A percentile compares a stretch with the other conserved stretches of the same genome.
Evolutionary conservation across 2,113 vertebrate genomes (phyloP).

Genomic region (Urocolius indicus): DNA sequence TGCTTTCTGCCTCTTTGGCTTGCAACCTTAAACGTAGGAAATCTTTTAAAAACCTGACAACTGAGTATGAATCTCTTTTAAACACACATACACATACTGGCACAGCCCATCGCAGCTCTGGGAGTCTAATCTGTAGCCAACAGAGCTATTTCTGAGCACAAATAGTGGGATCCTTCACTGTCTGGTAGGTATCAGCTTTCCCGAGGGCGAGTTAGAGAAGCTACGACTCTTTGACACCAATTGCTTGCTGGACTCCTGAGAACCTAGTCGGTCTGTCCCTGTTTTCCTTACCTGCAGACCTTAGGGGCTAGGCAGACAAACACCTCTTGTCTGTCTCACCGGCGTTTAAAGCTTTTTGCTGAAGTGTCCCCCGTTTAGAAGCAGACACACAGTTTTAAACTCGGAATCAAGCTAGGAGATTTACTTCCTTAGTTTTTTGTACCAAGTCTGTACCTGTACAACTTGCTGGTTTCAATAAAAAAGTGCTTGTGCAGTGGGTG

Average conservation of each 20-base stretch:
- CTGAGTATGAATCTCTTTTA: neutral
- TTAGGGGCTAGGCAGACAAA: neutral
- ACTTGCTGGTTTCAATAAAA: slow-evolving; percentile 68
- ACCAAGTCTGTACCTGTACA: slow-evolving; percentile 51
- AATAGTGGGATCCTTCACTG: slow-evolving; percentile 16
- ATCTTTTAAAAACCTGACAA: neutral
- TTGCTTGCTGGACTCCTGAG: slow-evolving; percentile 34
- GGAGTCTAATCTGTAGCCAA: neutral
- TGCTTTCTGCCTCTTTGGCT: slow-evolving; percentile 39
- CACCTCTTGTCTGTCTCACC: neutral
- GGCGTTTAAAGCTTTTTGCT: slow-evolving; percentile 25
- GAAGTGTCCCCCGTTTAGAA: neutral
- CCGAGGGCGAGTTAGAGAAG: neutral
- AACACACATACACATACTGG: neutral
- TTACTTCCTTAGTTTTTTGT: slow-evolving; percentile 63
- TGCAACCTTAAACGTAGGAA: slow-evolving; percentile 25
- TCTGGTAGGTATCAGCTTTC: neutral
- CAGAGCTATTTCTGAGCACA: slow-evolving; percentile 1
- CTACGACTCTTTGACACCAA: neutral
- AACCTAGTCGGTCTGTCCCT: neutral
- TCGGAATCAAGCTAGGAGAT: slow-evolving; percentile 9
- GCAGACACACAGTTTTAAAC: slow-evolving; percentile 22
- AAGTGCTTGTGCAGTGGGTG: slow-evolving; percentile 48
- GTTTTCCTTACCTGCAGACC: neutral
- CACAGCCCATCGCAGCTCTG: neutral